Evolutionary conservation across 2,797 vertebrate species (phyloP).

Genomic region (Podarcis lilfordi): DNA sequence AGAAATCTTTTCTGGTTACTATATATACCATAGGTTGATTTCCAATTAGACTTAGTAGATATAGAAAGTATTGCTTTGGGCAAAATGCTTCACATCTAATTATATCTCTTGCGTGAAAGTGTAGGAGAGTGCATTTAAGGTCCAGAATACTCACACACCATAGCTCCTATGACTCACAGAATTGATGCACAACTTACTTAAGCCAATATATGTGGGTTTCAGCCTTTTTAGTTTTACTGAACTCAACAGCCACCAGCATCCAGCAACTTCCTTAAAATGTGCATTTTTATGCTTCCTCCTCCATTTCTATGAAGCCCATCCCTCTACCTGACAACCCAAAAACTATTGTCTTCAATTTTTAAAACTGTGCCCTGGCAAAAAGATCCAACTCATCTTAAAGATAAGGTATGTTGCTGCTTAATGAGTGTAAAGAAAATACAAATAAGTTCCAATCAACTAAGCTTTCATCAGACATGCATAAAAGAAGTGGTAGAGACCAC

Average conservation of each 20-base stretch:
- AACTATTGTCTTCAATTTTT: not conserved
- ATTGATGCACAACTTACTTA: not conserved
- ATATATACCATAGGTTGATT: not conserved
- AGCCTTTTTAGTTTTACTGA: not conserved
- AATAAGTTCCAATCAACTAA: not conserved
- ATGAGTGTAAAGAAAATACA: not conserved
- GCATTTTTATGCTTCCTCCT: not conserved
- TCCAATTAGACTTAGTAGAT: constrained; percentile 19
- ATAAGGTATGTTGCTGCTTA: not conserved
- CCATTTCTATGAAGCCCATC: not conserved
- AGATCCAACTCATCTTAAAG: not conserved
- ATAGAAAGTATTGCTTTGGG: constrained; percentile 13
- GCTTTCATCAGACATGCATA: not conserved
- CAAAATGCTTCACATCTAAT: constrained; percentile 16
- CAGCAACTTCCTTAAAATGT: not conserved
- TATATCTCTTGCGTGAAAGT: not conserved
- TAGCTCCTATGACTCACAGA: not conserved
- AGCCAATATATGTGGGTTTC: not conserved
- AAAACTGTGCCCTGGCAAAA: not conserved
- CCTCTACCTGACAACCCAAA: not conserved
- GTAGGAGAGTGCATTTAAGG: not conserved
- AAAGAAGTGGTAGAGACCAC: not conserved
- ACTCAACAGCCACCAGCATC: not conserved
- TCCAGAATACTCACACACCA: not conserved
- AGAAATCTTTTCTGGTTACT: not conserved